Evolutionary conservation across 2,113 vertebrate species (phyloP).

Genomic region (Glaucidium brasilianum): DNA sequence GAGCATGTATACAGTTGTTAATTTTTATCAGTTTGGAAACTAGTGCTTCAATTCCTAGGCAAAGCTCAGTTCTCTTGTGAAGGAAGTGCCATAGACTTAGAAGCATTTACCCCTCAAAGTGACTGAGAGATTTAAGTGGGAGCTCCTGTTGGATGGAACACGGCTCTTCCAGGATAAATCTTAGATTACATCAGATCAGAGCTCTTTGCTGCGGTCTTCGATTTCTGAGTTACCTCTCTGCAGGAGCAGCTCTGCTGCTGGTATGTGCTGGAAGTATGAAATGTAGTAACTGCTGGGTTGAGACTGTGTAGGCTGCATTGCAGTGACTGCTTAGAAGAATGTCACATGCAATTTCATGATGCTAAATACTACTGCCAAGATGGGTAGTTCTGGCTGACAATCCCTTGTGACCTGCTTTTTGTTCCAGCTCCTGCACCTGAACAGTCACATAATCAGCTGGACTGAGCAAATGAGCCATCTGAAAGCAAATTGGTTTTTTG

Average conservation of each 20-base stretch:
- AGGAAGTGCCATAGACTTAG: background rate
- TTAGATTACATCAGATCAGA: background rate
- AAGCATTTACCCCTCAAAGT: background rate
- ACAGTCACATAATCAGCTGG: background rate
- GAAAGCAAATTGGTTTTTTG: background rate
- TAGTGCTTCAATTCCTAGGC: background rate
- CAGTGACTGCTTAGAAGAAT: background rate
- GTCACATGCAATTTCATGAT: background rate
- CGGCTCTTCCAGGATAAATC: background rate
- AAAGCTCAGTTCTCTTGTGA: background rate
- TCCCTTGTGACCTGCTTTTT: background rate
- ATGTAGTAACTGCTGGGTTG: background rate
- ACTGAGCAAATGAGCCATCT: background rate
- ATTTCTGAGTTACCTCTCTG: background rate
- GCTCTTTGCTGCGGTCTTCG: background rate
- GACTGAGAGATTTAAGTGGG: background rate
- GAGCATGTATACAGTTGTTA: background rate
- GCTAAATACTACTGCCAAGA: background rate
- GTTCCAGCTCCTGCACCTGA: background rate
- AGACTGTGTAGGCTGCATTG: background rate
- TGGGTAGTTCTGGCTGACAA: background rate
- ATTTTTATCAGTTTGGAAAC: background rate
- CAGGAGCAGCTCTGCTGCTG: background rate
- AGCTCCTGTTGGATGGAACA: rapidly evolving
- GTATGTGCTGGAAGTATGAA: background rate